These are phyloP conservation scores for Microctenopoma stevenorrisi DNA, from an alignment of 2,797 vertebrate genomes.

Conservation along the genomic window DNA sequence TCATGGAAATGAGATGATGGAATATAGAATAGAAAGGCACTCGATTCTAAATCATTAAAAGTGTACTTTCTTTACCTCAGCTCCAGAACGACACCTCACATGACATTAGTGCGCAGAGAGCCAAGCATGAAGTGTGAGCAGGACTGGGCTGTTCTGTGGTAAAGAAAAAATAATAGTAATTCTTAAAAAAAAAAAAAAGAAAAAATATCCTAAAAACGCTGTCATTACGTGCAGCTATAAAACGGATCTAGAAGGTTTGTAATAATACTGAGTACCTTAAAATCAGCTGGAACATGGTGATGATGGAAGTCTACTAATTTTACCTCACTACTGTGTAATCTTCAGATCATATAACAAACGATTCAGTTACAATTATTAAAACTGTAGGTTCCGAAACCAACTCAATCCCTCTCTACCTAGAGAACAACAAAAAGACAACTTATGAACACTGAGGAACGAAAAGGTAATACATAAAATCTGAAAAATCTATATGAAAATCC, in stretches of 20 bases:
- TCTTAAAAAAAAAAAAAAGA: slow-evolving; percentile 39
- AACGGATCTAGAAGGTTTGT: slow-evolving; percentile 59
- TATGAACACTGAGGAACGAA: neutral
- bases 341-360: neutral
- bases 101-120: slow-evolving; percentile 56
- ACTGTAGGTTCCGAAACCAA: neutral
- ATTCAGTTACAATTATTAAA: neutral
- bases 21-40: slow-evolving; percentile 76
- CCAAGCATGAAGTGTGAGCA: slow-evolving; percentile 49
- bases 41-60: slow-evolving; percentile 80
- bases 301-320: slow-evolving; percentile 8
- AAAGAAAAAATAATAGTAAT: slow-evolving; percentile 32
- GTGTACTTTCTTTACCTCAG: slow-evolving; percentile 72
- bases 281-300: slow-evolving; percentile 31
- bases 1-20: slow-evolving; percentile 82
- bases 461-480: neutral
- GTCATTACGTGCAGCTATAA: slow-evolving; percentile 41
- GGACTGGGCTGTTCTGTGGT: slow-evolving; percentile 22
- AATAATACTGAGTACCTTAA: slow-evolving; percentile 44
- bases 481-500: neutral
- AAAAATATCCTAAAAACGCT: slow-evolving; percentile 50
- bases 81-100: slow-evolving; percentile 50
- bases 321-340: neutral
- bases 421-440: neutral
- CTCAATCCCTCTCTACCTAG: too few relatives aligned